These are phyloP conservation scores for Gavia stellata DNA, from an alignment of 2,113 vertebrate genomes.

Conservation along the genomic window DNA sequence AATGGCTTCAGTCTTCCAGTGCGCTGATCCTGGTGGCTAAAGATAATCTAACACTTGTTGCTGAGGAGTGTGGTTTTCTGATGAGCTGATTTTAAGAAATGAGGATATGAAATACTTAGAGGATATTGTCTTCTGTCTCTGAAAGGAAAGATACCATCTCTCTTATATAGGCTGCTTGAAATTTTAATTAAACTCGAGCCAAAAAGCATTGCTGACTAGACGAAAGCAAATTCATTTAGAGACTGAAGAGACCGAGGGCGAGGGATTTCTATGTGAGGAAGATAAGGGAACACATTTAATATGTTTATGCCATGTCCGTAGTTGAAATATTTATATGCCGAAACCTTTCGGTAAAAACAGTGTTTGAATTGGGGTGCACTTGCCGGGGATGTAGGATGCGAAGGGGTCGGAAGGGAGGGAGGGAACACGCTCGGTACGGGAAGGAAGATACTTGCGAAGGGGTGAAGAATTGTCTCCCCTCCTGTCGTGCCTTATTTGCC, in stretches of 20 bases:
- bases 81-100: conserved; percentile 63
- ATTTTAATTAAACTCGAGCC: conserved; percentile 59
- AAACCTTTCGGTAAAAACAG: neutral
- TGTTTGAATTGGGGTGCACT: neutral
- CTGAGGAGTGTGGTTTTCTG: conserved; percentile 54
- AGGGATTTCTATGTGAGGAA: conserved; percentile 2
- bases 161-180: conserved; percentile 36
- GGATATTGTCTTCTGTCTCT: conserved; percentile 62
- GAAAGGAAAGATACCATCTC: conserved; percentile 53
- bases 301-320: neutral
- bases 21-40: neutral
- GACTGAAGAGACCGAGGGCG: neutral
- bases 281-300: conserved; percentile 48
- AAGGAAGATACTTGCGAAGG: neutral
- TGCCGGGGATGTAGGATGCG: neutral
- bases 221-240: conserved; percentile 27
- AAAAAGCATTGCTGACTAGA: conserved; percentile 47
- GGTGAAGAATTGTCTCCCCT: neutral
- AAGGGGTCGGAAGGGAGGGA: neutral
- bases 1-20: neutral
- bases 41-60: conserved; percentile 64
- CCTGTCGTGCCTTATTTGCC: neutral
- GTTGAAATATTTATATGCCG: neutral
- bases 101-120: conserved; percentile 59
- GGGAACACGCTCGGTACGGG: fast-evolving